phyloP scores from a whole-genome alignment of 2,888 invertebrate species.

The Frankliniella intonsa region DNA sequence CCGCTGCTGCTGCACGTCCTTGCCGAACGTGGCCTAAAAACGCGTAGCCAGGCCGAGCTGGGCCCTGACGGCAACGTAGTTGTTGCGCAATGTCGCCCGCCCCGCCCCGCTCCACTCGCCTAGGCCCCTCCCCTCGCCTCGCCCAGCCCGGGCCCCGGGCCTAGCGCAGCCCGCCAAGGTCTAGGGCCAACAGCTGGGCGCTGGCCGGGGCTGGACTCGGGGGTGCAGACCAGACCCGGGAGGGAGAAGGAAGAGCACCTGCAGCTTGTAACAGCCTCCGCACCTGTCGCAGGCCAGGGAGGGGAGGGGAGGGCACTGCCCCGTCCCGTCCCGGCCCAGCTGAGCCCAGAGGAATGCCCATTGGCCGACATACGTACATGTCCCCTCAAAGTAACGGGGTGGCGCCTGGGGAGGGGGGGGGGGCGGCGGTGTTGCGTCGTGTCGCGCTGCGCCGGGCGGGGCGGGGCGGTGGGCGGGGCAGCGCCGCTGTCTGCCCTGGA shows the following conservation, averaged over 20 bases:
- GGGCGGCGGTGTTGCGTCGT: not conserved
- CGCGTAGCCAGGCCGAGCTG: not conserved
- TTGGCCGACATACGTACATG: not conserved
- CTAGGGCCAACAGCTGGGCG: not conserved
- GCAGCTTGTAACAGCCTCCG: too few relatives aligned
- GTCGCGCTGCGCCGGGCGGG: not conserved
- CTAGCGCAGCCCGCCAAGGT: not conserved
- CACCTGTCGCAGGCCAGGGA: too few relatives aligned
- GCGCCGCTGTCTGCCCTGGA: not conserved
- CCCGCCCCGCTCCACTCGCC: not conserved
- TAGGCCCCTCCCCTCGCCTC: not conserved
- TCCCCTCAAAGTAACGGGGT: not conserved
- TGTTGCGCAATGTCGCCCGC: not conserved
- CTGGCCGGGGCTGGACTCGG: too few relatives aligned
- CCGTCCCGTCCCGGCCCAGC: not conserved
- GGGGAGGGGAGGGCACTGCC: too few relatives aligned
- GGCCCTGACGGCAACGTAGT: not conserved
- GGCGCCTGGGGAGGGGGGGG: not conserved
- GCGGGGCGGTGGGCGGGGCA: not conserved
- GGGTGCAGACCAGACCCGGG: too few relatives aligned
- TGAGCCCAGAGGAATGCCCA: not conserved
- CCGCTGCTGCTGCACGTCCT: not conserved
- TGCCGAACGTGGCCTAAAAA: slow-evolving; percentile 1
- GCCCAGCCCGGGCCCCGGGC: not conserved
- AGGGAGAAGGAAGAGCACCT: too few relatives aligned